Conservation (phyloP, 2,113 vertebrate genomes). For the Plecotus auritus region DNA sequence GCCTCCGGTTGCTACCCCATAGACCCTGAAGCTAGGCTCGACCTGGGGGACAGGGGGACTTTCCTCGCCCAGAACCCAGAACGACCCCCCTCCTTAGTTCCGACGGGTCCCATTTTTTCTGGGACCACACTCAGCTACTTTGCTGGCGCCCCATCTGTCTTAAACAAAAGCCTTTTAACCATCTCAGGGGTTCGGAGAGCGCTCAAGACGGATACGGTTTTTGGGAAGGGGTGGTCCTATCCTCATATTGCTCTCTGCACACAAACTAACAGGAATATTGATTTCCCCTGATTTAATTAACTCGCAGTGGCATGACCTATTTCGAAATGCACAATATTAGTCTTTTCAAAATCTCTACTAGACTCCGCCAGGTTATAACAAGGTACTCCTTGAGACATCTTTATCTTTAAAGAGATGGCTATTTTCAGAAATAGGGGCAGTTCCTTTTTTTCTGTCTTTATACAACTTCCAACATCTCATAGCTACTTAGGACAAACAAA, state of each 20-base stretch:
- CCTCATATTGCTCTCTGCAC: not conserved
- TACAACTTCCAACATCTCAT: constrained; percentile 71
- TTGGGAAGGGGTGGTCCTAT: not conserved
- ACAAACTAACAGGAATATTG: constrained; percentile 29
- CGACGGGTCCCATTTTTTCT: not conserved
- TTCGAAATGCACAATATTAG: not conserved
- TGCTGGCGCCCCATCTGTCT: constrained; percentile 20
- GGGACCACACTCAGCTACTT: constrained; percentile 35
- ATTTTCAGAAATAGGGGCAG: constrained; percentile 74
- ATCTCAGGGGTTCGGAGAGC: not conserved
- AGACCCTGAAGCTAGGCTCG: not conserved
- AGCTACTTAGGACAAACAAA: constrained; percentile 61
- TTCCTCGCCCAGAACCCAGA: too few species aligned
- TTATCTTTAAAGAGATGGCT: constrained; percentile 71
- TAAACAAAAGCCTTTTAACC: constrained; percentile 71
- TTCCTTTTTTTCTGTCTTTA: constrained; percentile 74
- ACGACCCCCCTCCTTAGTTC: not conserved
- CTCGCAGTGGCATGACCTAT: not conserved
- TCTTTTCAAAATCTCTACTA: constrained; percentile 56
- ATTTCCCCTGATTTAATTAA: constrained; percentile 25
- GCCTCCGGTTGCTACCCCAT: not conserved
- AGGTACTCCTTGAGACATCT: constrained; percentile 57
- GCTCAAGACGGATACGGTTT: not conserved
- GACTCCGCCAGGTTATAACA: constrained; percentile 65
- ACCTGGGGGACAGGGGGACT: not conserved